Conservation (phyloP, 2,797 vertebrate species). For the Leptodactylus fallax region DNA sequence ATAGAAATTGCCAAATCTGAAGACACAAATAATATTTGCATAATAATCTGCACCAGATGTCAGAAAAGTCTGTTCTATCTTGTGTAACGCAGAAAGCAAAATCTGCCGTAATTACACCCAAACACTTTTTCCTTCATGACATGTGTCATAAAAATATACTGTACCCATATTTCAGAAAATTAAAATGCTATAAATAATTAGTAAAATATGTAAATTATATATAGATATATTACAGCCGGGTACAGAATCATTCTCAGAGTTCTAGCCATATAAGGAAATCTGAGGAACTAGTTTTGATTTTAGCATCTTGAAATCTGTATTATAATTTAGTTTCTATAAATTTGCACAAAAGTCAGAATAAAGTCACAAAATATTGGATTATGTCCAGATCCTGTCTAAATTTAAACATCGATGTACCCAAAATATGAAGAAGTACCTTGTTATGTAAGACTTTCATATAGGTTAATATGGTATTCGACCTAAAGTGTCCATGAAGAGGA, state of each 20-base stretch:
- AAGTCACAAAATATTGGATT: not conserved
- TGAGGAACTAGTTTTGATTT: no score
- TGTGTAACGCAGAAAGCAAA: conserved; percentile 18
- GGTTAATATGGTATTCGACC: not conserved
- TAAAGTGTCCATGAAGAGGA: not conserved
- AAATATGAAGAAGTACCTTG: not conserved
- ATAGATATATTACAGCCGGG: not conserved
- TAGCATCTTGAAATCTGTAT: no score
- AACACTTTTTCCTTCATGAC: conserved; percentile 7
- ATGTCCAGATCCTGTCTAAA: not conserved
- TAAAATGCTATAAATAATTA: not conserved
- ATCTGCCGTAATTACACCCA: not conserved
- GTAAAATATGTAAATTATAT: not conserved
- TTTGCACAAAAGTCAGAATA: not conserved
- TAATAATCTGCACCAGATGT: conserved; percentile 45
- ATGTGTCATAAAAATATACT: not conserved
- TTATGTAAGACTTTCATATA: not conserved
- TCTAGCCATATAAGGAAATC: not conserved
- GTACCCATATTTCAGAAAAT: no score
- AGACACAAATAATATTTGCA: conserved; percentile 46
- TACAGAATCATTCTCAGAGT: not conserved
- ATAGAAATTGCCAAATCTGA: conserved; percentile 26
- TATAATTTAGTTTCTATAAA: not conserved
- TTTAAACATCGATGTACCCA: not conserved
- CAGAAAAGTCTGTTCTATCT: conserved; percentile 1